These are phyloP conservation scores for Tribolium castaneum DNA, from an alignment of 1,140 invertebrate species.

Conservation along the genomic window DNA sequence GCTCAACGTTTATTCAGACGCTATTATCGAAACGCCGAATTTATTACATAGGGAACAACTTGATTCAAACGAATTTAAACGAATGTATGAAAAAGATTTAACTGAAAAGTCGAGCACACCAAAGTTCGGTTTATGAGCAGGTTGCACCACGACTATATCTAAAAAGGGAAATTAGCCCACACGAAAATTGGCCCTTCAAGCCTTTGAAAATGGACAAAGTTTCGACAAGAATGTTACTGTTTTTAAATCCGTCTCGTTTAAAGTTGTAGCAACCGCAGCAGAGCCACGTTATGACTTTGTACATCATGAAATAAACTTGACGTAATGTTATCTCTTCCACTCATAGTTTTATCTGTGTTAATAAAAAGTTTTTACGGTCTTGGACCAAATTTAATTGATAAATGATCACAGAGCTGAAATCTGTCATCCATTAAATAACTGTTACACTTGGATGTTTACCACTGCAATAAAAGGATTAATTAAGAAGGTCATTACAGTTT, in stretches of 20 bases:
- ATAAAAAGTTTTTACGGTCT: background rate
- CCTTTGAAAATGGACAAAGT: constrained; percentile 36
- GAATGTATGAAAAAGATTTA: background rate
- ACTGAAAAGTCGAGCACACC: background rate
- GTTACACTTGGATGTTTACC: background rate
- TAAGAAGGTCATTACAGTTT: background rate
- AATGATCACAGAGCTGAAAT: constrained; percentile 3
- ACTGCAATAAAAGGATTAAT: background rate
- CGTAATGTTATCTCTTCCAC: constrained; percentile 17
- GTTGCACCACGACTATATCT: background rate
- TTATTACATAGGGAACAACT: constrained; percentile 3
- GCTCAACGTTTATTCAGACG: constrained; percentile 2
- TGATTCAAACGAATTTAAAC: background rate
- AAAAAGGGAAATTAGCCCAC: background rate
- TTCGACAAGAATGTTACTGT: constrained; percentile 36
- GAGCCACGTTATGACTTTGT: constrained; percentile 45
- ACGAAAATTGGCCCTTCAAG: constrained; percentile 24
- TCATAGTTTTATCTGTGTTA: constrained; percentile 4
- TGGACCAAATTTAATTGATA: constrained; percentile 13
- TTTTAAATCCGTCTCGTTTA: constrained; percentile 50
- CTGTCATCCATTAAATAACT: constrained; percentile 8
- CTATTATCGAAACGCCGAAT: constrained; percentile 16
- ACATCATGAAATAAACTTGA: constrained; percentile 32
- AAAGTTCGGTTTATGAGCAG: too few relatives aligned
- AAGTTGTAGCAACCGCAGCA: constrained; percentile 45